These are phyloP conservation scores for Caloenas nicobarica DNA, from an alignment of 2,113 vertebrate species.

Conservation along the genomic window DNA sequence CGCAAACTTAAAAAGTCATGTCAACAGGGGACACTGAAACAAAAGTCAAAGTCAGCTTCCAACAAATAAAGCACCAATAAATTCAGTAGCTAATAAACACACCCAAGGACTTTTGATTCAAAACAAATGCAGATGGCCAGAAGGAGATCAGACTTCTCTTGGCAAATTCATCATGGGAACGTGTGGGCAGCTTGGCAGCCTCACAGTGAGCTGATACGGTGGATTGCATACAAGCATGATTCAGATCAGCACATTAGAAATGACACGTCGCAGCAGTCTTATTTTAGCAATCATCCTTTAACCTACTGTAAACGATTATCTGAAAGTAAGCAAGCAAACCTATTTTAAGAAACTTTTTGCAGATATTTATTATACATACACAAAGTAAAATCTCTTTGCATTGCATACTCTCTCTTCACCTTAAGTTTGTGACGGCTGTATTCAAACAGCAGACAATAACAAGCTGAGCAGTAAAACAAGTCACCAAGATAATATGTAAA, in stretches of 20 bases:
- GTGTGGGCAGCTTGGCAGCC: conserved; percentile 51
- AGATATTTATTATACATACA: neutral
- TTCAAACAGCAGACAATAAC: neutral
- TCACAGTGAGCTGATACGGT: neutral
- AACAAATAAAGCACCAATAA: neutral
- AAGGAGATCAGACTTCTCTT: conserved; percentile 20
- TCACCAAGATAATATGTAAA: neutral
- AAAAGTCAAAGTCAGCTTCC: conserved; percentile 3
- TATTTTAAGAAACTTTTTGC: neutral
- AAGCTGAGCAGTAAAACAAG: neutral
- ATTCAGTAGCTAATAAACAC: conserved; percentile 49
- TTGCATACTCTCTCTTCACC: neutral
- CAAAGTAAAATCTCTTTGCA: neutral
- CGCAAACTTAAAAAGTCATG: neutral
- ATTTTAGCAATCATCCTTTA: neutral
- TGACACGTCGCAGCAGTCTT: neutral
- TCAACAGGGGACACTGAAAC: neutral
- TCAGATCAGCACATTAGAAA: neutral
- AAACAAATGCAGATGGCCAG: conserved; percentile 44
- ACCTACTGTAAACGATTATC: neutral
- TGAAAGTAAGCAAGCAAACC: neutral
- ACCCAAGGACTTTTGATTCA: conserved; percentile 4
- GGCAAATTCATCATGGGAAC: conserved; percentile 40
- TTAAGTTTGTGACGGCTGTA: neutral
- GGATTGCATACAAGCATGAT: neutral